Evolutionary conservation across 1,140 invertebrate species (phyloP).

Genomic region (Drosophila fuyamai): DNA sequence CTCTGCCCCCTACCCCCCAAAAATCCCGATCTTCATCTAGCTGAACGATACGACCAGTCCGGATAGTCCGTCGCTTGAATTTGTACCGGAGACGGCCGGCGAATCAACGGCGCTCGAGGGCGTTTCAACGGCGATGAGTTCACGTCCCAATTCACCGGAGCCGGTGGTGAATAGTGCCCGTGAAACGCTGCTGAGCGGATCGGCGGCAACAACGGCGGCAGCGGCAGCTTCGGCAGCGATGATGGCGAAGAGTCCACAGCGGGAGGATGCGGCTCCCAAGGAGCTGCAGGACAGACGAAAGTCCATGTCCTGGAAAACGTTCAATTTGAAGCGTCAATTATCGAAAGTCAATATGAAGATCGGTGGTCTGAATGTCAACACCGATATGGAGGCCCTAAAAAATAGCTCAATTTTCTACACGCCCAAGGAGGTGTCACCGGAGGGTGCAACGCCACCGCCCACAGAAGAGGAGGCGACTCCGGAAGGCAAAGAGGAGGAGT

Average conservation of each 20-base stretch:
- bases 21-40: conserved; percentile 68
- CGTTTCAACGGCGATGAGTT: conserved; percentile 21
- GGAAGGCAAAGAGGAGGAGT: conserved; percentile 58
- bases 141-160: conserved; percentile 66
- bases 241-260: conserved; percentile 70
- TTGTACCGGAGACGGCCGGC: conserved; percentile 66
- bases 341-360: conserved; percentile 92
- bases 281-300: conserved; percentile 85
- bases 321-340: conserved; percentile 92
- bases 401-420: conserved; percentile 85
- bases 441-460: conserved; percentile 34
- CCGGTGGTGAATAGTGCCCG: conserved; percentile 57
- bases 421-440: conserved; percentile 84
- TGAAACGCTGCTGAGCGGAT: conserved; percentile 48
- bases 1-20: conserved; percentile 39
- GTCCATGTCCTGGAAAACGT: conserved; percentile 88
- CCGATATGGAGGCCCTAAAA: conserved; percentile 86
- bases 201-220: conserved; percentile 35
- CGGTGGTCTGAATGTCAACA: conserved; percentile 83
- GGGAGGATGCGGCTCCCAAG: conserved; percentile 65
- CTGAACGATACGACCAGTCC: conserved; percentile 82
- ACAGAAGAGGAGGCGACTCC: conserved; percentile 35
- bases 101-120: conserved; percentile 12
- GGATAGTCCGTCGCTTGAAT: conserved; percentile 80
- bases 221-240: conserved; percentile 20